A percentile compares a stretch with the other conserved stretches of the same genome.
These are phyloP conservation scores for Eueides isabella DNA, from an alignment of 1,140 invertebrate genomes.

Conservation along the genomic window DNA sequence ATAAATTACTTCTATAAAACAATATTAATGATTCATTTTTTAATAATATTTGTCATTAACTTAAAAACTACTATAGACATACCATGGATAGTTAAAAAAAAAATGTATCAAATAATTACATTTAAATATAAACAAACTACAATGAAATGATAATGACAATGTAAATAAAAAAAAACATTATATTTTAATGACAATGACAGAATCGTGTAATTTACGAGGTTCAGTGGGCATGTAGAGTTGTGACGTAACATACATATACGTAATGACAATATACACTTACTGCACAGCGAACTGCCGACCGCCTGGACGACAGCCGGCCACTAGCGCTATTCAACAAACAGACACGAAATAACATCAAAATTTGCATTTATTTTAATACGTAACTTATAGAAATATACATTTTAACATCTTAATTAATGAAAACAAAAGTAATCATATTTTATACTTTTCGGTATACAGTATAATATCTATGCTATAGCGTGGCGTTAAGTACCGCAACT, in stretches of 20 bases:
- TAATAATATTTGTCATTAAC: conserved; percentile 3
- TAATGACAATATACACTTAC: conserved; percentile 26
- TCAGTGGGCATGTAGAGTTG: conserved; percentile 23
- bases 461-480: too few species aligned
- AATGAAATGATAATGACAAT: conserved; percentile 1
- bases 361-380: too few species aligned
- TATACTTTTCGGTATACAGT: too few species aligned
- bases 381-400: too few species aligned
- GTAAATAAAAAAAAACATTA: neutral
- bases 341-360: neutral
- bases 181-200: neutral
- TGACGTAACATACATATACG: conserved; percentile 25
- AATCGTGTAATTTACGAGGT: conserved; percentile 13
- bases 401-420: too few species aligned
- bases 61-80: neutral
- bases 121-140: neutral
- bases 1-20: conserved; percentile 17
- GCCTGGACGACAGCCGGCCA: neutral
- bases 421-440: too few species aligned
- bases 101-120: neutral
- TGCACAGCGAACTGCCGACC: neutral
- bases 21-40: neutral
- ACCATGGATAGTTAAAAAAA: neutral
- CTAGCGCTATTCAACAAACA: neutral
- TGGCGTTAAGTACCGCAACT: neutral